These are phyloP conservation scores for Drosophila neocordata DNA, from an alignment of 1,140 invertebrate species.

Conservation along the genomic window DNA sequence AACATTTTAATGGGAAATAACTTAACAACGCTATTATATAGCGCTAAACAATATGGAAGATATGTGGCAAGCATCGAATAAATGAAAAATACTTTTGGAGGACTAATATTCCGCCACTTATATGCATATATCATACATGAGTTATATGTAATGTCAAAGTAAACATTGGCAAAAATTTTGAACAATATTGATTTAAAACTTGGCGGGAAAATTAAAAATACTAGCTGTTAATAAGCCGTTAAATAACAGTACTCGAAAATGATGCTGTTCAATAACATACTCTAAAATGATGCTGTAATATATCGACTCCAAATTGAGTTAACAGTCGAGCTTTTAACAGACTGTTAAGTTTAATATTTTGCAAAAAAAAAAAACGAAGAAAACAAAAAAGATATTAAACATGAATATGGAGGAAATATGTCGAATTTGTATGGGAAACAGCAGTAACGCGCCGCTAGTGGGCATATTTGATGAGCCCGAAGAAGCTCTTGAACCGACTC, in stretches of 20 bases:
- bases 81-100: too few relatives aligned
- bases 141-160: too few relatives aligned
- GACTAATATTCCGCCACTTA: too few relatives aligned
- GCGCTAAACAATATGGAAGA: too few relatives aligned
- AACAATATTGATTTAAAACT: background rate
- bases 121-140: too few relatives aligned
- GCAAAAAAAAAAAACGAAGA: conserved; percentile 8
- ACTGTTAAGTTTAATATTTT: background rate
- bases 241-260: background rate
- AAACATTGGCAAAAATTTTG: too few relatives aligned
- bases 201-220: background rate
- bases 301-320: background rate
- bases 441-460: background rate
- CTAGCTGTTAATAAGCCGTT: background rate
- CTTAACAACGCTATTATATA: too few relatives aligned
- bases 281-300: background rate
- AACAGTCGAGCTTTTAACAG: background rate
- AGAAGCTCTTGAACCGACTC: conserved; percentile 3
- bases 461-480: conserved; percentile 8
- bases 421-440: conserved; percentile 2
- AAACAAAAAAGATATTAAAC: background rate
- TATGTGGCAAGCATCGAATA: too few relatives aligned
- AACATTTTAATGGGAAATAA: too few relatives aligned
- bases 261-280: background rate
- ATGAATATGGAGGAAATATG: conserved; percentile 9